A percentile compares a stretch with the other conserved stretches of the same genome.
Evolutionary conservation across 1,140 invertebrate genomes (phyloP).

Genomic region (Drosophila nikananu): DNA sequence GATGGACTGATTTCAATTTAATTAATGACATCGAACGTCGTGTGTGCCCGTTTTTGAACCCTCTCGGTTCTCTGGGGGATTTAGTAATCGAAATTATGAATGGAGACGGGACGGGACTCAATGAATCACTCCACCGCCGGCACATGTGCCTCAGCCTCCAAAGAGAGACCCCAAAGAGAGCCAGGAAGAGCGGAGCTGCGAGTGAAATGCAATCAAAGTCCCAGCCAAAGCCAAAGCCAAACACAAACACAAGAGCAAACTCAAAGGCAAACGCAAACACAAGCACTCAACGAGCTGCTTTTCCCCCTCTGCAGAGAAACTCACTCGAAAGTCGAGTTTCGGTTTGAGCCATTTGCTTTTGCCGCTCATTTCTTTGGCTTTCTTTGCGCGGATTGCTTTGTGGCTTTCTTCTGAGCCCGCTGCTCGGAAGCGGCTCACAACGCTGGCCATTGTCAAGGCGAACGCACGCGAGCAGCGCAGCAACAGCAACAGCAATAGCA

Average conservation of each 20-base stretch:
- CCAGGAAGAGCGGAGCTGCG: conserved; percentile 21
- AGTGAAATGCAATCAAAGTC: conserved; percentile 40
- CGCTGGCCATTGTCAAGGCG: conserved; percentile 84
- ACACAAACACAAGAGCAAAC: conserved; percentile 15
- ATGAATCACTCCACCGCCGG: conserved; percentile 14
- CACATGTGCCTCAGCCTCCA: conserved; percentile 24
- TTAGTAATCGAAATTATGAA: conserved; percentile 81
- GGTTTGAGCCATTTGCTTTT: conserved; percentile 65
- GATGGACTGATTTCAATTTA: conserved; percentile 76
- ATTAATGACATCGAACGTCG: conserved; percentile 76
- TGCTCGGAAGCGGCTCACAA: conserved; percentile 68
- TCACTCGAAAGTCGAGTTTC: conserved; percentile 16
- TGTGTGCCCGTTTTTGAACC: conserved; percentile 71
- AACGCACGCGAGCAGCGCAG: conserved; percentile 72
- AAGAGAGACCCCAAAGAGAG: conserved; percentile 41
- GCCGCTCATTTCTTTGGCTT: conserved; percentile 80
- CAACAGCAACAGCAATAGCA: conserved; percentile 47
- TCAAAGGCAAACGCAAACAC: conserved; percentile 35
- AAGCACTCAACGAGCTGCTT: conserved; percentile 33
- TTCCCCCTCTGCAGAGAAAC: conserved; percentile 31
- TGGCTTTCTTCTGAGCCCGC: conserved; percentile 67
- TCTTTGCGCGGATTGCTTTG: conserved; percentile 71
- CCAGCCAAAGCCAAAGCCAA: conserved; percentile 18
- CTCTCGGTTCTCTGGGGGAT: conserved; percentile 52
- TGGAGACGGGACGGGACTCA: conserved; percentile 51